A percentile compares a stretch with the other conserved stretches of the same genome.
Evolutionary conservation across 2,888 invertebrate genomes (phyloP).

Genomic region (Nasonia oneida): DNA sequence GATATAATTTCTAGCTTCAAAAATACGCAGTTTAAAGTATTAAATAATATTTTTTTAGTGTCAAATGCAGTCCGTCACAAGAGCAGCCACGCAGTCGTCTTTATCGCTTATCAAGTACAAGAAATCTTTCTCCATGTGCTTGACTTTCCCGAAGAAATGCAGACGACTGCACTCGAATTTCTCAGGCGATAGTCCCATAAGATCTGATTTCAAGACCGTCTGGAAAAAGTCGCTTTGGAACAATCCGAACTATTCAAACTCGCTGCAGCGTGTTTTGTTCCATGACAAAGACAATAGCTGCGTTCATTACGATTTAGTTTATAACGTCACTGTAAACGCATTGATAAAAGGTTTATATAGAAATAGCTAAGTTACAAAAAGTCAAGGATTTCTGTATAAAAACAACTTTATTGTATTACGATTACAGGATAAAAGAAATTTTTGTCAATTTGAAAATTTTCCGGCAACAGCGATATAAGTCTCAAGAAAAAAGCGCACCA

Average conservation of each 20-base stretch:
- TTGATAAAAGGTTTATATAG: background rate
- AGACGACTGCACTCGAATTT: conserved; percentile 11
- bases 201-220: conserved; percentile 6
- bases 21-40: too few relatives aligned
- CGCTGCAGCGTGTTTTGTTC: background rate
- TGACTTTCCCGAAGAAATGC: background rate
- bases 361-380: background rate
- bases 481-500: conserved; percentile 29
- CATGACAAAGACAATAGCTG: background rate
- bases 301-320: background rate
- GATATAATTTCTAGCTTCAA: too few relatives aligned
- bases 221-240: background rate
- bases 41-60: too few relatives aligned
- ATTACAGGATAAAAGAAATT: conserved; percentile 45
- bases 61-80: background rate
- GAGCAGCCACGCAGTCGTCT: background rate
- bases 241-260: background rate
- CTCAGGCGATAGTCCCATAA: background rate
- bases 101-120: background rate
- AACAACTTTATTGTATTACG: conserved; percentile 56
- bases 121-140: background rate
- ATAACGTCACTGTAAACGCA: background rate
- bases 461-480: conserved; percentile 25
- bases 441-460: conserved; percentile 49
- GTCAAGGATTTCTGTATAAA: conserved; percentile 41